phyloP scores from a whole-genome alignment of 2,113 vertebrate genomes.

The Tragelaphus strepsiceros region DNA sequence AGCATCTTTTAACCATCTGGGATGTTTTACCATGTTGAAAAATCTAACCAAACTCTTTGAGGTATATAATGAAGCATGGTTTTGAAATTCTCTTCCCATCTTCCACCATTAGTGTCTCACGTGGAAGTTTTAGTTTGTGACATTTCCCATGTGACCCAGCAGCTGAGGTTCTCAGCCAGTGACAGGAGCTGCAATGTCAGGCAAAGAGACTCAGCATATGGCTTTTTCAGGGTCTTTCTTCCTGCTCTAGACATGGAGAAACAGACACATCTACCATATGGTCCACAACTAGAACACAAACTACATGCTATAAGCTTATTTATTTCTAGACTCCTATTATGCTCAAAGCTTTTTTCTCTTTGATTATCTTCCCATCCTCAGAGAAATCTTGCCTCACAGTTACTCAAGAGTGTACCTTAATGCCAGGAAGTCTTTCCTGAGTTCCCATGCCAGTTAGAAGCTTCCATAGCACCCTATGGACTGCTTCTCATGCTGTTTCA shows the following conservation, averaged over 20 bases:
- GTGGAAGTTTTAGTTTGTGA: not conserved
- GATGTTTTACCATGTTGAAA: not conserved
- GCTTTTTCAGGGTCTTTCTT: not conserved
- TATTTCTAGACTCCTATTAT: not conserved
- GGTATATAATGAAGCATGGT: not conserved
- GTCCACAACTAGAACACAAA: not conserved
- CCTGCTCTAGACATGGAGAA: not conserved
- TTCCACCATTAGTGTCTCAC: not conserved
- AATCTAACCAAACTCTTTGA: not conserved
- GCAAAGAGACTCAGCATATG: not conserved
- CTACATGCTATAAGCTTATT: not conserved
- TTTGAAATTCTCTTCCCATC: not conserved
- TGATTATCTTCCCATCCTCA: not conserved
- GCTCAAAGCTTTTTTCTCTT: conserved; percentile 3
- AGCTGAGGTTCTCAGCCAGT: not conserved
- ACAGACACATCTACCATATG: not conserved
- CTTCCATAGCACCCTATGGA: not conserved
- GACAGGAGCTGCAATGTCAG: not conserved
- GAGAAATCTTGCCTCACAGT: not conserved
- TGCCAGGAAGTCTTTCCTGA: not conserved
- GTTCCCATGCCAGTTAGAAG: not conserved
- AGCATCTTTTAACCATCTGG: not conserved
- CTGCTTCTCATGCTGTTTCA: not conserved
- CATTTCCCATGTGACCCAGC: not conserved
- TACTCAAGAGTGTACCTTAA: not conserved